A percentile compares a stretch with the other conserved stretches of the same genome.
Conservation (phyloP, 2,888 invertebrate species). For the Catocala fraxini region DNA sequence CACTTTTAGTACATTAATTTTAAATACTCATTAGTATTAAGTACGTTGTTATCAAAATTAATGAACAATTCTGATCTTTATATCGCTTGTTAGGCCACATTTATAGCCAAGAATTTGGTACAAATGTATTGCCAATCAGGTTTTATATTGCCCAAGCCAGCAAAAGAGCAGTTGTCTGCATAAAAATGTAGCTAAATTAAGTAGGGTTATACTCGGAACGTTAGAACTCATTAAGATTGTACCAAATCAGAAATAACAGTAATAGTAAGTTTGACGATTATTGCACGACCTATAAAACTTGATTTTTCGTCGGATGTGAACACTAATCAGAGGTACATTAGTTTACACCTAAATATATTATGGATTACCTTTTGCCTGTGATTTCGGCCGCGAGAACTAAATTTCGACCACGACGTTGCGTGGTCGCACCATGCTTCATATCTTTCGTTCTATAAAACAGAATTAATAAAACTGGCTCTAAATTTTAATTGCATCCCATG, state of each 20-base stretch:
- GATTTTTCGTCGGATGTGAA: constrained; percentile 1
- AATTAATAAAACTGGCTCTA: no score
- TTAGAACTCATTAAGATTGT: constrained; percentile 3
- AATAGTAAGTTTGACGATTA: constrained; percentile 6
- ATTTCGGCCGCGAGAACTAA: no score
- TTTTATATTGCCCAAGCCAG: neutral
- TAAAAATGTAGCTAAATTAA: neutral
- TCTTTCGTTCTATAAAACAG: no score
- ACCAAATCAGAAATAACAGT: constrained; percentile 1
- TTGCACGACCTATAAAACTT: constrained; percentile 9
- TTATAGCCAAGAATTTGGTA: no score
- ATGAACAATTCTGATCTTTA: no score
- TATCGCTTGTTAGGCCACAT: no score
- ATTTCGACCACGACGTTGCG: no score
- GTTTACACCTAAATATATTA: neutral
- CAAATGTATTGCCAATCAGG: neutral
- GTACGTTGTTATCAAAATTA: no score
- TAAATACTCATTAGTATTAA: no score
- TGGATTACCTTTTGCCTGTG: neutral
- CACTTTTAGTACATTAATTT: no score
- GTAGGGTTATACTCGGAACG: neutral
- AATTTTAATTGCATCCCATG: no score
- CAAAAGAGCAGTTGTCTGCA: neutral
- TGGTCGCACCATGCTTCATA: no score
- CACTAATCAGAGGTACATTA: neutral